Evolutionary conservation across 35 echinoderm and acorn worm species (phyloP), one percentile per base, ranked within the genome.

Genomic region (Anneissia japonica): DNA sequence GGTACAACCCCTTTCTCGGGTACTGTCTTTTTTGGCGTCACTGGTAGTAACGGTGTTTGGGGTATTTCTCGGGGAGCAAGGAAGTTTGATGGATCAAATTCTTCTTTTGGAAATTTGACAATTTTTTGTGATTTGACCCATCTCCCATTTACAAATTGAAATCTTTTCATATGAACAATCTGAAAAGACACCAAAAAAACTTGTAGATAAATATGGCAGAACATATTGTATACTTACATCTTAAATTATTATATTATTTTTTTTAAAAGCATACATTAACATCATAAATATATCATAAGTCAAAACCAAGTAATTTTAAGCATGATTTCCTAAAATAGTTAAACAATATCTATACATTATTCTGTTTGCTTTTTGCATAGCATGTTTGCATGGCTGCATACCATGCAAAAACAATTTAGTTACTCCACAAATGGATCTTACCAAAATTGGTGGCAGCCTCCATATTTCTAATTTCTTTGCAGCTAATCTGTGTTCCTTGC

Each of bases 81-180:
- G 88, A 99, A 99, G 83, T 94, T 99, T 77, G 92, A 91, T 1
- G 89, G 81, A 77, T 94, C 86, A 86, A 99, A 99, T 80, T 87
- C 74, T 34, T 87, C 72, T 34, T 99, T 91, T 38, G 96, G 96
- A 55, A 93, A 99, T 82, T 99, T 99, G 85, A 99, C 96, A 55
- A 99, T 99, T 81, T 99, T 99, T 83, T 94, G 96, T 7, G 96
- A 99, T 84, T 99, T 99, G 10, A 99, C 89, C 96, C 96, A 99
- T 38, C 96, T 82, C 6, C 96, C 96, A 90, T 99, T 99, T 0
- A 99, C 96, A 99, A 89, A 99, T 77, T 99, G 96, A 64, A 99
- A 99, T 36, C 96, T 87, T 87, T 99, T 99, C 89, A 99, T 82
- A 76, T 99, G 96, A 14, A 99, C 89, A 72, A 99, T 93, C 96